Evolutionary conservation across 1,140 invertebrate genomes (phyloP).

Genomic region (Apolygus lucorum): DNA sequence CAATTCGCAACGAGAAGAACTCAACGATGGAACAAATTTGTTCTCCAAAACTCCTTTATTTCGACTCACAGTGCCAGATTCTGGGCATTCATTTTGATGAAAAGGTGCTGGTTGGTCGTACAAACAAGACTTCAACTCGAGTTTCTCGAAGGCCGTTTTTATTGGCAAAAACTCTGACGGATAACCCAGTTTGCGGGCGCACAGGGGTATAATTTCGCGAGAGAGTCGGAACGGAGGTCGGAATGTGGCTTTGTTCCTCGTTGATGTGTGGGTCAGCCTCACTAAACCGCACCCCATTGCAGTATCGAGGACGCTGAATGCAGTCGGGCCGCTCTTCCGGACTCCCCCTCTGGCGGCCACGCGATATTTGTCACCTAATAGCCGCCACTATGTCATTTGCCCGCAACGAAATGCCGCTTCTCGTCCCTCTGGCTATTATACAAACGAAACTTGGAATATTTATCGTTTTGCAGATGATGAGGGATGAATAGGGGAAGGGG

Average conservation of each 20-base stretch:
- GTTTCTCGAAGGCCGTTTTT: background rate
- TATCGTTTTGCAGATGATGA: no score
- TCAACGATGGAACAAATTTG: no score
- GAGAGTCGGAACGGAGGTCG: background rate
- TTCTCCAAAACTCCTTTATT: no score
- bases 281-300: background rate
- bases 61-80: no score
- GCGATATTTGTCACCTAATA: background rate
- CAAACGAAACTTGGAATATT: no score
- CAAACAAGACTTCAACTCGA: no score
- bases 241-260: background rate
- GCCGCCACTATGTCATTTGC: background rate
- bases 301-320: background rate
- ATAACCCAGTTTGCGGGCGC: background rate
- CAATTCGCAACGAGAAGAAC: no score
- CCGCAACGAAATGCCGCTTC: background rate
- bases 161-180: background rate
- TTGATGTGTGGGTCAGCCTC: background rate
- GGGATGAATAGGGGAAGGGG: no score
- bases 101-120: no score
- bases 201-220: background rate
- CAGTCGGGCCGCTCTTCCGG: background rate
- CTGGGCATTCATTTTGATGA: no score
- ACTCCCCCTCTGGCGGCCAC: background rate
- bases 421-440: no score